Base-by-base conservation (phyloP, 2,888 invertebrate species). In the Nysson spinosus region DNA sequence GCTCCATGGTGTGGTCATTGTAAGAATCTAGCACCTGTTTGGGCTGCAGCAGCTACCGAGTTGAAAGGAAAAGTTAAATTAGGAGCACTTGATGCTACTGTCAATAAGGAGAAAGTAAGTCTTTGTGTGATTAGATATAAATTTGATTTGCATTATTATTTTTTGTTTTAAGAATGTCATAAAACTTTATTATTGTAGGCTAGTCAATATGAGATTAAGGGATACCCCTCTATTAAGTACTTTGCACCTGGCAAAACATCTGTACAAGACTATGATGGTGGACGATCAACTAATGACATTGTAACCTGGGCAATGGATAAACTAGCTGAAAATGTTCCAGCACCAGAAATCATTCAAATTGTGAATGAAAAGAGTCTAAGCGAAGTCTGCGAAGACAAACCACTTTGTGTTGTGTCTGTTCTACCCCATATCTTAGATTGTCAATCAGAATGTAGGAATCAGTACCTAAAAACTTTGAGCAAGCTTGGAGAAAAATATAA, bases 1-100 rank as follows among this genome's bases (percentile, higher is more conserved):
- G 99, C 99, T 4, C 96, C 96, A 0, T 97, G 97, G 95, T 98
- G 97, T 87, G 97, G 97, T 3, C 97, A 98, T 88, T 98, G 98
- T 89, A 98, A 99, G 89, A 97, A 94, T 85, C 89, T 99, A 50
- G 98, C 95, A 51, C 99, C 99, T 0, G 95, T 98, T 72, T 99
- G 98, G 98, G 95, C 95, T 7, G 92, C 94, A 83, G 99, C 99
- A 1, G 99, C 99, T 12, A 89, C 93, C 3, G 94, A 98, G 85
- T 91, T 99, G 14, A 98, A 97, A 89, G 99, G 98, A 80, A 98
- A 98, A 90, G 95, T 92, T 70, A 99, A 98, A 89, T 86, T 99
- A 12, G 99, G 98, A 60, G 98, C 98, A 2, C 87, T 99, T 0
- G 99, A 99, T 89, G 98, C 99, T 0, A 99, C 99, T 0, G 95